Conservation (phyloP, 2,797 vertebrate species). For the Labeo calbasu region DNA sequence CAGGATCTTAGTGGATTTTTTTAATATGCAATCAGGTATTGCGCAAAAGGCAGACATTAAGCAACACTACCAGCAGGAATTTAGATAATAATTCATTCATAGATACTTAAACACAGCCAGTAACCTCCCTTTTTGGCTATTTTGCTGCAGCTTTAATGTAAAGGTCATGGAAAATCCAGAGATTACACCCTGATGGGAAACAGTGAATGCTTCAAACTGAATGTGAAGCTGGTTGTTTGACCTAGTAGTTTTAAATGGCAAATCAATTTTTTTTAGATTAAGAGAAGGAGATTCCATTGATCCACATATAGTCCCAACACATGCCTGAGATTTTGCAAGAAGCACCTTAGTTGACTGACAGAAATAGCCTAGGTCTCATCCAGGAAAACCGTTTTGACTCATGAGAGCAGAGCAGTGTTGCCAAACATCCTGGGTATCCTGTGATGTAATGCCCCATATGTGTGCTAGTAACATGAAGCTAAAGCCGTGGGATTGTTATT, state of each 20-base stretch:
- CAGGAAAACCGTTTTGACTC: conserved; percentile 58
- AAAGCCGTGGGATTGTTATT: conserved; percentile 49
- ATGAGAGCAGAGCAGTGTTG: conserved; percentile 52
- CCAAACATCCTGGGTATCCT: conserved; percentile 52
- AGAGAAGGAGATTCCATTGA: conserved; percentile 12
- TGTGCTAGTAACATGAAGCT: conserved; percentile 58
- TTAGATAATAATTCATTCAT: conserved; percentile 42
- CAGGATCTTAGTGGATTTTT: conserved; percentile 35
- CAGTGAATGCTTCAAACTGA: background rate
- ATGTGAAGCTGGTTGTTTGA: too few species aligned
- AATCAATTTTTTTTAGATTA: background rate
- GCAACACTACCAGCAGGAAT: conserved; percentile 17
- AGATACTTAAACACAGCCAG: conserved; percentile 46
- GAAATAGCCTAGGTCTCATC: conserved; percentile 56
- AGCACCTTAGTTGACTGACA: conserved; percentile 53
- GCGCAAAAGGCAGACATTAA: conserved; percentile 22
- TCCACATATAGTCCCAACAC: conserved; percentile 28
- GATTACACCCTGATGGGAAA: background rate
- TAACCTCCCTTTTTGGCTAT: background rate
- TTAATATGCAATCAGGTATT: conserved; percentile 31
- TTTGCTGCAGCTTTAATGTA: conserved; percentile 23
- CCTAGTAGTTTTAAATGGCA: too few species aligned
- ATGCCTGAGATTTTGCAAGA: conserved; percentile 46
- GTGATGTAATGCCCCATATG: conserved; percentile 61
- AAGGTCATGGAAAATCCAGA: conserved; percentile 23